Conservation (phyloP, 2,888 invertebrate genomes). For the Pilophorus perplexus region DNA sequence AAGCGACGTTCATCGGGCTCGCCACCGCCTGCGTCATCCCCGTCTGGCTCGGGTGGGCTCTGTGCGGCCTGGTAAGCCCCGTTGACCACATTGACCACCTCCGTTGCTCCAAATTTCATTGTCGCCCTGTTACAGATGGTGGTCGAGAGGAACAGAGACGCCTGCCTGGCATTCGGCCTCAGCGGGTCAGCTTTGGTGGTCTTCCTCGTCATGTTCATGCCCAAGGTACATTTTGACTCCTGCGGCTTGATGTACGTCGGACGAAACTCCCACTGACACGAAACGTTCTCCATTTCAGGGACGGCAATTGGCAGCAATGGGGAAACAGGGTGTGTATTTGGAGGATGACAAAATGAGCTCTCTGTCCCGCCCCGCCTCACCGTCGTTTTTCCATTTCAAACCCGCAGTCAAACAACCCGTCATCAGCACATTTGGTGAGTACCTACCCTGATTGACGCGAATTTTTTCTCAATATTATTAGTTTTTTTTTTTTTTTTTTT, state of each 20-base stretch:
- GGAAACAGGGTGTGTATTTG: conserved; percentile 74
- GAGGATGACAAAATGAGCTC: conserved; percentile 82
- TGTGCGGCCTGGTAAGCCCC: conserved; percentile 69
- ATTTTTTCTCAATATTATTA: too few species aligned
- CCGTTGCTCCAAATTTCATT: neutral
- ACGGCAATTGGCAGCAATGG: conserved; percentile 85
- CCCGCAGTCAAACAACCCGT: conserved; percentile 71
- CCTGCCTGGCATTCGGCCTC: conserved; percentile 85
- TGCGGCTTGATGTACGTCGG: neutral
- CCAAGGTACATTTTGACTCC: too few species aligned
- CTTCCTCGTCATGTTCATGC: conserved; percentile 90
- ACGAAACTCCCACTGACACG: neutral
- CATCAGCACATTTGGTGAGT: conserved; percentile 52
- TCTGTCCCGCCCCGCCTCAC: conserved; percentile 59
- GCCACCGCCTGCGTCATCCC: conserved; percentile 83
- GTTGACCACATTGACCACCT: neutral
- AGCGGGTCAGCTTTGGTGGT: conserved; percentile 80
- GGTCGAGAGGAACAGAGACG: conserved; percentile 76
- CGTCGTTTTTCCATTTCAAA: conserved; percentile 90
- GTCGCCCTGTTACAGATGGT: conserved; percentile 57
- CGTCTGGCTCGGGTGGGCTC: conserved; percentile 80
- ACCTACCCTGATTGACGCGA: neutral
- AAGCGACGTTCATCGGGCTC: conserved; percentile 87
- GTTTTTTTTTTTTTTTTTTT: too few species aligned
- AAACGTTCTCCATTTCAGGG: conserved; percentile 54